A percentile compares a stretch with the other conserved stretches of the same genome.
These are phyloP conservation scores for Leptocoma aspasia DNA, from an alignment of 2,113 vertebrate genomes.

Conservation along the genomic window DNA sequence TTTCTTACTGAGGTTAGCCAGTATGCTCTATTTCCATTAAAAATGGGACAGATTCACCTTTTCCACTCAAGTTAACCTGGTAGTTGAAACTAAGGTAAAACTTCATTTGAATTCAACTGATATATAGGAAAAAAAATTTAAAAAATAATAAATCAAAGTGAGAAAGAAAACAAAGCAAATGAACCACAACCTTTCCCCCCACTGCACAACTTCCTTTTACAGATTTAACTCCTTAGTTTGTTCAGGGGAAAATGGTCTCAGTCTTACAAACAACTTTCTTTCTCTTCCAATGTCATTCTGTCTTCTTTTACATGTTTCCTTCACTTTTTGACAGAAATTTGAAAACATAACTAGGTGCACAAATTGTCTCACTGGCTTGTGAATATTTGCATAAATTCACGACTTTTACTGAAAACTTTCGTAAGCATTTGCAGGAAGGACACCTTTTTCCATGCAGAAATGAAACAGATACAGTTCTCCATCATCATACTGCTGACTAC, in stretches of 20 bases:
- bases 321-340: neutral
- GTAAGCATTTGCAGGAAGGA: neutral
- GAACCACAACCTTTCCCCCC: accelerated
- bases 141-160: neutral
- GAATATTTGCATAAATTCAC: neutral
- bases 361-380: neutral
- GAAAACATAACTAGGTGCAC: neutral
- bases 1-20: neutral
- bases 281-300: neutral
- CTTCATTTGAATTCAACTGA: neutral
- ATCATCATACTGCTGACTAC: neutral
- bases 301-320: neutral
- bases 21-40: neutral
- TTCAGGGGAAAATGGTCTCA: neutral
- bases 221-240: neutral
- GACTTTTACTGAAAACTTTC: neutral
- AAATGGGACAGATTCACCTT: neutral
- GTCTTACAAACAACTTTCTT: neutral
- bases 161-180: neutral
- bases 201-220: neutral
- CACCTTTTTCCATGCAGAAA: neutral
- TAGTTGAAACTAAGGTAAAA: neutral
- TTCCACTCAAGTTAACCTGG: neutral
- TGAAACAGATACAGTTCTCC: neutral
- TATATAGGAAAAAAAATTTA: accelerated